Evolutionary conservation across 2,113 vertebrate genomes (phyloP), one percentile per base, ranked within the genome.

Genomic region (Chaetura pelagica): DNA sequence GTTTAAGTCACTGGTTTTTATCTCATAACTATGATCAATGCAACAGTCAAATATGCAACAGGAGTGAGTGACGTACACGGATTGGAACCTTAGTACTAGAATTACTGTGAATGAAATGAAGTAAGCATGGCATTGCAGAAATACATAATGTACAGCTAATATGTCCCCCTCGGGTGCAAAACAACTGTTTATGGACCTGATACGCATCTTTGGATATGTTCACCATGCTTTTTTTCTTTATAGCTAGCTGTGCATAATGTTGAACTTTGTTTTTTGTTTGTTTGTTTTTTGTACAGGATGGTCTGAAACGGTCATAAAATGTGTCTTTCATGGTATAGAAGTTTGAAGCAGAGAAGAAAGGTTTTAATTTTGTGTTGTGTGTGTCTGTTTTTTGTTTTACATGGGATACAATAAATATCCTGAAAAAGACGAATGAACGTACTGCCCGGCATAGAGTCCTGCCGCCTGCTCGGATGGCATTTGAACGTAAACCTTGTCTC

Each of bases 381-480:
- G 9, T 82, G 87, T 79, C 40, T 87, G 88, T 24, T 69, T 80
- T 88, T 48, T 80, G 73, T 82, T 94, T 98, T 98, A 99, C 98
- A 99, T 99, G 77, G 98, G 98, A 98, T 99, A 99, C 96, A 99
- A 98, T 98, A 99, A 98, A 99, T 99, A 99, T 93, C 99, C 99
- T 97, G 99, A 99, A 98, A 99, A 99, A 48, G 99, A 99, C 0
- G 99, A 99, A 87, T 99, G 99, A 88, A 99, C 99, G 2, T 99
- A 99, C 81, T 99, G 99, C 92, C 99, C 98, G 0, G 99, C 99
- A 44, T 99, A 99, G 94, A 99, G 99, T 98, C 99, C 99, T 7
- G 99, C 98, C 2, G 99, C 99, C 98, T 99, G 99, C 94, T 99
- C 99, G 1, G 99, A 99, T 58, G 99, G 99, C 97, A 99, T 98